A percentile compares a stretch with the other conserved stretches of the same genome.
phyloP scores from a whole-genome alignment of 2,797 vertebrate genomes.

The Nasua narica region DNA sequence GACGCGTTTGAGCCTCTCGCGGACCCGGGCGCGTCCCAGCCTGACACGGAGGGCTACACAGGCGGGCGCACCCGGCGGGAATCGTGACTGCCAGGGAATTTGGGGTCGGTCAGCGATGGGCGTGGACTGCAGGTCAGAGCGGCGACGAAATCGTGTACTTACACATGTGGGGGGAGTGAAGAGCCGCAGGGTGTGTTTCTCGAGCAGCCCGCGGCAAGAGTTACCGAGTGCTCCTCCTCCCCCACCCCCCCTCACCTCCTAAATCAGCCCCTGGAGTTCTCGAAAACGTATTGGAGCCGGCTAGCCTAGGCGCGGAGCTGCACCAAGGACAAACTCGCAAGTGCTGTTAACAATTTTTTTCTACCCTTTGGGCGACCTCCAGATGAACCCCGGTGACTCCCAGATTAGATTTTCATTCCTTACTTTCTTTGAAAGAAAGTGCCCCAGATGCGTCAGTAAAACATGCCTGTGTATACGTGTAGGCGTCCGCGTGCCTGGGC shows the following conservation, averaged over 20 bases:
- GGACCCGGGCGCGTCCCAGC: not conserved
- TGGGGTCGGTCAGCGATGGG: not conserved
- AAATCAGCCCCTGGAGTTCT: not conserved
- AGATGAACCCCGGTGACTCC: constrained; percentile 47
- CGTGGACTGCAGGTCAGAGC: not conserved
- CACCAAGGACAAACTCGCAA: not conserved
- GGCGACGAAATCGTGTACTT: not conserved
- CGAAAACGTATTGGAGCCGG: not conserved
- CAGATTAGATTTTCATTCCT: constrained; percentile 47
- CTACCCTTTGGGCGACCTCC: constrained; percentile 50
- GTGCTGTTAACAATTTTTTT: not conserved
- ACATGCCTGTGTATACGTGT: not conserved
- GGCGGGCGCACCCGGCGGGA: not conserved
- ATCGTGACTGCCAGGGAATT: not conserved
- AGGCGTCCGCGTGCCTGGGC: constrained; percentile 23
- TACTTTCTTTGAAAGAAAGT: constrained; percentile 54
- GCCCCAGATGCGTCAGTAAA: constrained; percentile 46
- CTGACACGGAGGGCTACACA: not conserved
- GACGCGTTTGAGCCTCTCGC: not conserved
- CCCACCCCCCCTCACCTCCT: not conserved
- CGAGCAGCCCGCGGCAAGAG: not conserved
- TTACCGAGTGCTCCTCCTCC: not conserved
- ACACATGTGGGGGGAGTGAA: not conserved
- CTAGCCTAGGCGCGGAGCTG: not conserved
- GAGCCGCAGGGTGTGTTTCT: not conserved